phyloP scores from a whole-genome alignment of 2,797 vertebrate species.

The Helicolenus hilgendorfi region DNA sequence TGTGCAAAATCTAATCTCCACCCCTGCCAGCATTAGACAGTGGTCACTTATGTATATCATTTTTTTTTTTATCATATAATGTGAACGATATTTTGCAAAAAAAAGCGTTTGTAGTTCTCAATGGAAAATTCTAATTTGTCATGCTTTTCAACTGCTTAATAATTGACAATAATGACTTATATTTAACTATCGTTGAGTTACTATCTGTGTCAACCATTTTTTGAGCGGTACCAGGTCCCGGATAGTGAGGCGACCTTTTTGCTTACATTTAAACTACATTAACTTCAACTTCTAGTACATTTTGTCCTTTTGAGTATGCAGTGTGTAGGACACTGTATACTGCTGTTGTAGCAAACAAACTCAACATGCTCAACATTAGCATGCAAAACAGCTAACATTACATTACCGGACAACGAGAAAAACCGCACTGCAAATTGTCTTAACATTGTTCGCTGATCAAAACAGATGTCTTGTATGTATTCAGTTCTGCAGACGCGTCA shows the following conservation, averaged over 20 bases:
- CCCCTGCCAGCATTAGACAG: neutral
- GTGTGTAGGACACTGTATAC: neutral
- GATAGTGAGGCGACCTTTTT: neutral
- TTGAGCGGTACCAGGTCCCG: neutral
- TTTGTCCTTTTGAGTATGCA: neutral
- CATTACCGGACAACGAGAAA: neutral
- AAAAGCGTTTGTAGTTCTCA: neutral
- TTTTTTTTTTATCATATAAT: no score
- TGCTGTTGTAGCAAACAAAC: neutral
- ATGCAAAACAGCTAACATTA: neutral
- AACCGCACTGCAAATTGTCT: neutral
- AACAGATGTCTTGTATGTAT: neutral
- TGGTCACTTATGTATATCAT: neutral
- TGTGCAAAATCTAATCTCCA: neutral
- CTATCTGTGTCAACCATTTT: neutral
- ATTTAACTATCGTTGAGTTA: neutral
- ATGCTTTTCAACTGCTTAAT: neutral
- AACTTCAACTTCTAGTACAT: neutral
- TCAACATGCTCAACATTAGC: neutral
- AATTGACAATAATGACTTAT: neutral
- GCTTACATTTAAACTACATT: neutral
- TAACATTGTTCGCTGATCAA: neutral
- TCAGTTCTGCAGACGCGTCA: neutral
- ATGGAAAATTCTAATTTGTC: neutral
- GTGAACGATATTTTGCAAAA: neutral